phyloP scores from a whole-genome alignment of 1,140 invertebrate genomes.

The Cylas formicarius region DNA sequence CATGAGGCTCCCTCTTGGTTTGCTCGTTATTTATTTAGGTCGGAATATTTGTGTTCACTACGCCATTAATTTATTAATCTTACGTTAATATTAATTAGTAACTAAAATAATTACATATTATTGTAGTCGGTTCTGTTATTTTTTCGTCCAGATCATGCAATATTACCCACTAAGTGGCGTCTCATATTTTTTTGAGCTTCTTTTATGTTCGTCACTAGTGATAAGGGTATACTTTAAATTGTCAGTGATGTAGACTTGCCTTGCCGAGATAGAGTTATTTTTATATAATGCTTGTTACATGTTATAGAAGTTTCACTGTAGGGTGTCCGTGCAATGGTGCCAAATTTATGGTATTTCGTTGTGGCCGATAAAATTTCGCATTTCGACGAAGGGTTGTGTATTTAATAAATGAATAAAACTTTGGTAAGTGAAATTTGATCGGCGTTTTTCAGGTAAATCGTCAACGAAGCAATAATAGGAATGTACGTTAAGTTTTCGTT shows the following conservation, averaged over 20 bases:
- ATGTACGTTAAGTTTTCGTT: constrained; percentile 9
- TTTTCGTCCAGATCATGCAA: background rate
- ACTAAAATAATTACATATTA: background rate
- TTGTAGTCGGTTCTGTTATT: constrained; percentile 1
- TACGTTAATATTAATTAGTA: background rate
- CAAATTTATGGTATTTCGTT: constrained; percentile 17
- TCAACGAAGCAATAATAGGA: constrained; percentile 12
- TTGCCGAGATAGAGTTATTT: constrained; percentile 25
- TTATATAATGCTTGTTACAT: constrained; percentile 23
- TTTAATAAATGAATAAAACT: constrained; percentile 7
- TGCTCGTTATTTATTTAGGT: too few species aligned
- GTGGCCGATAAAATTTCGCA: constrained; percentile 7
- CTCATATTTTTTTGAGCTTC: background rate
- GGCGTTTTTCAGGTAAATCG: constrained; percentile 1
- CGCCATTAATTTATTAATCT: constrained; percentile 1
- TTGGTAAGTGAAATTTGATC: constrained; percentile 4
- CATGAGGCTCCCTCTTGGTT: too few species aligned
- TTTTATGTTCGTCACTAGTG: background rate
- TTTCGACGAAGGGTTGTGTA: constrained; percentile 2
- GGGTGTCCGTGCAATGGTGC: constrained; percentile 29
- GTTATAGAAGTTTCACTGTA: constrained; percentile 6
- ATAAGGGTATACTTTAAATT: constrained; percentile 1
- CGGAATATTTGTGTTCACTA: too few species aligned
- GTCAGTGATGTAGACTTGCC: constrained; percentile 28
- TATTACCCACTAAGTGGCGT: background rate